phyloP scores from a whole-genome alignment of 2,113 vertebrate genomes.

The Strix aluco region DNA sequence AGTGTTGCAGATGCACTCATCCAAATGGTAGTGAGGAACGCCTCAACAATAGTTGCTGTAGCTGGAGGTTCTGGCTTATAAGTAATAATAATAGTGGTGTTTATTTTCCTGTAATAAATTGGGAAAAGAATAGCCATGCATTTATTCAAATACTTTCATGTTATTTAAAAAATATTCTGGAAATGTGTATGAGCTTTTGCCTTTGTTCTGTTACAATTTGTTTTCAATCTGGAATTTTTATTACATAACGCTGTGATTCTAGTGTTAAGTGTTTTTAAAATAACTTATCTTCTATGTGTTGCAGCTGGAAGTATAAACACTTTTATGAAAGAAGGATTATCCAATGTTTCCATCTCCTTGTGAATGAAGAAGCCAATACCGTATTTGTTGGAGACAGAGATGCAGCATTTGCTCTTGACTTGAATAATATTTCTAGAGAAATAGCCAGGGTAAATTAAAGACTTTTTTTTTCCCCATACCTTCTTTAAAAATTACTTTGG shows the following conservation, averaged over 20 bases:
- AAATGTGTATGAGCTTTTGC: neutral
- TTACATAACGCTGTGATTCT: neutral
- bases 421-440: conserved; percentile 67
- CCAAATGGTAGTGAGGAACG: neutral
- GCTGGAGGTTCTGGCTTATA: neutral
- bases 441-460: conserved; percentile 65
- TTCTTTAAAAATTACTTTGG: neutral
- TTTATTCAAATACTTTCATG: neutral
- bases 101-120: neutral
- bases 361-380: conserved; percentile 69
- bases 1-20: neutral
- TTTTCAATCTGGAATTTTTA: neutral
- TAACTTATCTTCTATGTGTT: neutral
- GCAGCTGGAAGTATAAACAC: conserved; percentile 62
- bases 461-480: neutral
- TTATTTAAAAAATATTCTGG: neutral
- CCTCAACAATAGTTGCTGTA: neutral
- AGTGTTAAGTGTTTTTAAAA: neutral
- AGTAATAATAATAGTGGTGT: neutral
- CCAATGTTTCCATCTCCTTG: conserved; percentile 76
- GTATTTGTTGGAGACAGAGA: conserved; percentile 80
- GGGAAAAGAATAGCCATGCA: neutral
- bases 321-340: conserved; percentile 69
- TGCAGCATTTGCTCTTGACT: conserved; percentile 75
- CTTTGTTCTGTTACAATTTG: neutral